These are phyloP conservation scores for Drosophila arawakana DNA, from an alignment of 1,140 invertebrate genomes.

Conservation along the genomic window DNA sequence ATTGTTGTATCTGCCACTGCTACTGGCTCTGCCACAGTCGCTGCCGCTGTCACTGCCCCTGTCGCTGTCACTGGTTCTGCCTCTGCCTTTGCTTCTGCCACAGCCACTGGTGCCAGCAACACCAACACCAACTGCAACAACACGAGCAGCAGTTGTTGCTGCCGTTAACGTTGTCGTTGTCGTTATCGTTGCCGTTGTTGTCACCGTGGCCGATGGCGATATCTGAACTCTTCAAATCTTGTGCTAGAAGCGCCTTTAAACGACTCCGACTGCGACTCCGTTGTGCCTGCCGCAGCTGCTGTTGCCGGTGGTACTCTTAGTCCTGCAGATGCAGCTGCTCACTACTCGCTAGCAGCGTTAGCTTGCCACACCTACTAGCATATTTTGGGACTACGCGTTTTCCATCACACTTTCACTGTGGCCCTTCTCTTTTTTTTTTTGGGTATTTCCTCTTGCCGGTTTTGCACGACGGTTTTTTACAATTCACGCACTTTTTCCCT, in stretches of 20 bases:
- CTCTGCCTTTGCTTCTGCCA: slow-evolving; percentile 18
- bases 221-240: slow-evolving; percentile 6
- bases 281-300: slow-evolving; percentile 5
- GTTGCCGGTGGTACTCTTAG: not conserved
- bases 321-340: too few species aligned
- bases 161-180: slow-evolving; percentile 29
- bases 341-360: slow-evolving; percentile 7
- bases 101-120: slow-evolving; percentile 5
- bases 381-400: slow-evolving; percentile 37
- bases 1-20: slow-evolving; percentile 70
- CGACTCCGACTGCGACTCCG: slow-evolving; percentile 1
- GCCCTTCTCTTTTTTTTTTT: slow-evolving; percentile 38
- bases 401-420: slow-evolving; percentile 38
- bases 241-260: slow-evolving; percentile 3
- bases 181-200: slow-evolving; percentile 30
- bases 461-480: slow-evolving; percentile 12
- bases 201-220: slow-evolving; percentile 32
- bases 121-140: slow-evolving; percentile 22
- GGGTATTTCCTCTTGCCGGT: slow-evolving; percentile 53
- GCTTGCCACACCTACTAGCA: slow-evolving; percentile 47
- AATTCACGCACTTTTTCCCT: slow-evolving; percentile 27
- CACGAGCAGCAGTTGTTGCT: slow-evolving; percentile 34
- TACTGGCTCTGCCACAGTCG: slow-evolving; percentile 21
- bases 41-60: slow-evolving; percentile 23
- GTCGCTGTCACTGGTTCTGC: slow-evolving; percentile 36